Evolutionary conservation across 2,888 invertebrate species (phyloP).

Genomic region (Aspidapion aeneum): DNA sequence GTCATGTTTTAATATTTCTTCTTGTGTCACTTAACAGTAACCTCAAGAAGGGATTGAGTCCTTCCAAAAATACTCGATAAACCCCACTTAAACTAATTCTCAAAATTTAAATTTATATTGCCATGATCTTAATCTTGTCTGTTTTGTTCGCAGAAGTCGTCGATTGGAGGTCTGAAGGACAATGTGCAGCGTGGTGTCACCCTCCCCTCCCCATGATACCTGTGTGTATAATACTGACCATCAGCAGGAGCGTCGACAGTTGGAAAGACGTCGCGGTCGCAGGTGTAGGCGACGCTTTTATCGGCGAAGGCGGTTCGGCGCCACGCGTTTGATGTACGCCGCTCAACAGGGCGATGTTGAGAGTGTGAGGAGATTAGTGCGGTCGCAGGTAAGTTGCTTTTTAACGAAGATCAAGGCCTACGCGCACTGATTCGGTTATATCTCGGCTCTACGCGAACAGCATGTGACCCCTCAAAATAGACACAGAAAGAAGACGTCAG

Average conservation of each 20-base stretch:
- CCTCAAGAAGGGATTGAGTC: no score
- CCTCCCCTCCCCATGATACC: neutral
- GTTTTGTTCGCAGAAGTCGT: neutral
- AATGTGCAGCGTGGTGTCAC: neutral
- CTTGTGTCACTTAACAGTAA: no score
- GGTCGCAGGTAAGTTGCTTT: conserved; percentile 64
- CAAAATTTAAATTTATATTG: neutral
- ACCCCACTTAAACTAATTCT: no score
- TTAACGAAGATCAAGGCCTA: neutral
- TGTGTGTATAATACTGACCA: neutral
- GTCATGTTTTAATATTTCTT: no score
- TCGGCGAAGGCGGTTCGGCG: conserved; percentile 47
- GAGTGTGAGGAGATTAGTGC: conserved; percentile 69
- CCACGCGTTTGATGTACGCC: conserved; percentile 87
- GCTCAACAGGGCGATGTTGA: conserved; percentile 84
- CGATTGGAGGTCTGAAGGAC: conserved; percentile 1
- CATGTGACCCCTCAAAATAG: no score
- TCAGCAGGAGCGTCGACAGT: neutral
- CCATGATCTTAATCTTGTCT: neutral
- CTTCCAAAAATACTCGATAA: no score
- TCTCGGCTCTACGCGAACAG: no score
- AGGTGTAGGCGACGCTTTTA: conserved; percentile 12
- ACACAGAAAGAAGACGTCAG: no score
- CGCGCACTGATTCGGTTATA: no score
- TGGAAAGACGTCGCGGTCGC: neutral